Percentiles rank a stretch among this genome's conserved stretches.
These are phyloP conservation scores for Porites lutea DNA, from an alignment of 64 coral and sea anemone genomes.

Conservation along the genomic window DNA sequence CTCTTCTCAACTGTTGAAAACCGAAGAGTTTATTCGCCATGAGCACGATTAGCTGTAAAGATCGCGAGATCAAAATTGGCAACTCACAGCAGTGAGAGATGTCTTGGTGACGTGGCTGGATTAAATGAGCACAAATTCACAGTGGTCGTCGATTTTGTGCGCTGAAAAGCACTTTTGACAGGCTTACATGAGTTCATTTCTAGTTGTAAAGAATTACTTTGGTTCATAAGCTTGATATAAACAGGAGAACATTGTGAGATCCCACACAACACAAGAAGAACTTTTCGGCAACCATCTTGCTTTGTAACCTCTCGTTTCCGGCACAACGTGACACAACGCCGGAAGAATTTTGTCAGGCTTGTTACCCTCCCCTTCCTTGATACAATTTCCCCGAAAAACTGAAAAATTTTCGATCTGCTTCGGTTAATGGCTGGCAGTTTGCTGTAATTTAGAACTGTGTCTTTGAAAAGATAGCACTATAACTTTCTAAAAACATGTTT, in stretches of 20 bases:
- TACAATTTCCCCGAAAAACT: no score
- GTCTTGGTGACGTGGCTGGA: constrained; percentile 26
- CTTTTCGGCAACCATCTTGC: constrained; percentile 19
- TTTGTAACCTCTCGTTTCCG: constrained; percentile 25
- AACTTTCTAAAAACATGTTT: no score
- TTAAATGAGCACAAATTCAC: neutral
- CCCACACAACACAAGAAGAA: neutral
- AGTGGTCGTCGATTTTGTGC: neutral
- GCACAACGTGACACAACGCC: no score
- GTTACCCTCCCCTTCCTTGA: no score
- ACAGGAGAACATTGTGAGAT: neutral
- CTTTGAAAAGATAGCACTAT: no score
- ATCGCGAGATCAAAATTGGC: neutral
- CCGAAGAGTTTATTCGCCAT: constrained; percentile 68
- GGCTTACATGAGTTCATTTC: constrained; percentile 6
- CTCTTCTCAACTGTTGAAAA: constrained; percentile 76
- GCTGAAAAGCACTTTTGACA: neutral
- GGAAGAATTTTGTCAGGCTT: no score
- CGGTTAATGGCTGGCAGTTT: no score
- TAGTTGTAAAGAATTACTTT: neutral
- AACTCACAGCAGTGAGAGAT: neutral
- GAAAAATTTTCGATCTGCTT: no score
- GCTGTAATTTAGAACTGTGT: no score
- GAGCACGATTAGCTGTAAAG: neutral
- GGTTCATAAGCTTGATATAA: neutral